These are phyloP conservation scores for Rhadinocentrus ornatus DNA, from an alignment of 2,797 vertebrate genomes.

Conservation along the genomic window DNA sequence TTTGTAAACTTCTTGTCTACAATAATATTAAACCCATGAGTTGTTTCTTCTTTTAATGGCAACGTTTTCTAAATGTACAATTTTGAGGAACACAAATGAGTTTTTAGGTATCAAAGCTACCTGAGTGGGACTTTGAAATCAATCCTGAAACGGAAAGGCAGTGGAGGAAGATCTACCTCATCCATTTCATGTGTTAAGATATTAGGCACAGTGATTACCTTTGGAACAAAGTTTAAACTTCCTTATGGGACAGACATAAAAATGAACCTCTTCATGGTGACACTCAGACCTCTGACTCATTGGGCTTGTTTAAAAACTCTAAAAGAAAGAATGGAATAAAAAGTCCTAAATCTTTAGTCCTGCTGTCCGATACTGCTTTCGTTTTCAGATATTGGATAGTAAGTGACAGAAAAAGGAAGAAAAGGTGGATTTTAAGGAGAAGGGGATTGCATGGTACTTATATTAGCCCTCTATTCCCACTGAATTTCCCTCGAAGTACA, in stretches of 20 bases:
- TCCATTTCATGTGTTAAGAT: not conserved
- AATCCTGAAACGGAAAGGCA: too few species aligned
- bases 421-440: constrained; percentile 3
- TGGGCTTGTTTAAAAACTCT: too few species aligned
- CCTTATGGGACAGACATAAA: too few species aligned
- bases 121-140: not conserved
- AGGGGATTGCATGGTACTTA: constrained; percentile 11
- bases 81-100: not conserved
- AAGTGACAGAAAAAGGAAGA: constrained; percentile 23
- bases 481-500: constrained; percentile 53
- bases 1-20: not conserved
- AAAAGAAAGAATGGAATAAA: not conserved
- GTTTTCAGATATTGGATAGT: constrained; percentile 5
- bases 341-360: not conserved
- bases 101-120: not conserved
- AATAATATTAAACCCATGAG: not conserved
- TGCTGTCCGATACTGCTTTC: not conserved
- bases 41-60: not conserved
- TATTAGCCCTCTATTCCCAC: constrained; percentile 59
- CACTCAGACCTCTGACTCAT: not conserved
- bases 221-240: too few species aligned
- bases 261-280: too few species aligned
- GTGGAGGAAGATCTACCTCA: not conserved
- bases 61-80: not conserved
- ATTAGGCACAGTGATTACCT: not conserved